Conservation (phyloP, 2,797 vertebrate genomes). For the Crenichthys baileyi region DNA sequence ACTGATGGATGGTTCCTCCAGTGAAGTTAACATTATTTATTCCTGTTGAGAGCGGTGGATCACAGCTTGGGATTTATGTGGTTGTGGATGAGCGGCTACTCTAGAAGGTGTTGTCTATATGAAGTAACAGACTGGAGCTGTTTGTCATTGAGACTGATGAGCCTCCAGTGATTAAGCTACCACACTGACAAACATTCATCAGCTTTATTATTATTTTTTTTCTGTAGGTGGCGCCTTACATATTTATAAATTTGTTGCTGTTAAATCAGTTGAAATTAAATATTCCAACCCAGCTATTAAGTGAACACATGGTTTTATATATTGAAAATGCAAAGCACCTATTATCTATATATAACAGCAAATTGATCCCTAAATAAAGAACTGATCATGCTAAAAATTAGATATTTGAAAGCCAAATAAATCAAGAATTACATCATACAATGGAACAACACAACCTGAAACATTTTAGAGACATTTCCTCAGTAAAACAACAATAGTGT, state of each 20-base stretch:
- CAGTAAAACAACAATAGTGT: neutral
- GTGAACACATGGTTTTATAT: neutral
- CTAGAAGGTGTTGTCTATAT: constrained; percentile 54
- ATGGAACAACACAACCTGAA: neutral
- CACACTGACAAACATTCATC: constrained; percentile 63
- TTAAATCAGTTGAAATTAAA: neutral
- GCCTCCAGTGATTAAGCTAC: constrained; percentile 64
- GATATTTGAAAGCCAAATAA: neutral
- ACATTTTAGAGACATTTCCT: constrained; percentile 8
- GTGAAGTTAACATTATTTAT: constrained; percentile 67
- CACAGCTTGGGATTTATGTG: constrained; percentile 57
- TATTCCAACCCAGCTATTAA: neutral
- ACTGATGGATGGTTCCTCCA: constrained; percentile 62
- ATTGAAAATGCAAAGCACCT: neutral
- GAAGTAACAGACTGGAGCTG: constrained; percentile 38
- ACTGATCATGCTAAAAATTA: neutral
- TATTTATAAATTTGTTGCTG: neutral
- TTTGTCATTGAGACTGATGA: constrained; percentile 67
- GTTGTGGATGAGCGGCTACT: constrained; percentile 40
- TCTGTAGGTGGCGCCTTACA: neutral
- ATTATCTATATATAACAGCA: neutral
- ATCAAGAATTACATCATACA: neutral
- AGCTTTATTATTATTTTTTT: constrained; percentile 57
- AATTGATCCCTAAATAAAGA: neutral
- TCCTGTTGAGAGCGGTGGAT: constrained; percentile 62